Evolutionary conservation across 2,113 vertebrate species (phyloP), one percentile per base, ranked within the genome.

Genomic region (Catharus bicknelli): DNA sequence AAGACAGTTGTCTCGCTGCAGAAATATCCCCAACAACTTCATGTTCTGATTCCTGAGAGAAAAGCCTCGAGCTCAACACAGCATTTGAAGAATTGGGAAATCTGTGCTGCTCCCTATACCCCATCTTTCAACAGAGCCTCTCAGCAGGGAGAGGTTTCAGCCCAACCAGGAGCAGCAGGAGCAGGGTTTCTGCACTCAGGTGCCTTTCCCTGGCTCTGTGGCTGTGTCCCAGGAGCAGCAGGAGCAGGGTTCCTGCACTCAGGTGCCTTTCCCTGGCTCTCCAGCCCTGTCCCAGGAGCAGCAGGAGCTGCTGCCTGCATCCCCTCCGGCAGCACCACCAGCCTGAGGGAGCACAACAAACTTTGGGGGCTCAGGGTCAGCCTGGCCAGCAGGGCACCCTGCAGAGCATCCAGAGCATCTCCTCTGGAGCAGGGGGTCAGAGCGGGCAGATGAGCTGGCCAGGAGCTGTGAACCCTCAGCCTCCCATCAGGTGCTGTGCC

Each of bases 401-500:
- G 34, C 7, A 36, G 34, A 36, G 34, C 38, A 40, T 45, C 45
- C 45, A 47, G 45, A 22, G 45, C 45, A 47, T 47, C 20, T 20
- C 45, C 20, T 22, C 20, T 21, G 45, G 20, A 47, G 45, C 45
- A 47, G 20, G 9, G 19, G 9, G 45, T 47, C 45, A 10, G 10
- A 27, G 32, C 1, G 70, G 1, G 70, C 47, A 51, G 61, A 16
- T 16, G 47, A 54, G 75, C 34, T 5, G 62, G 34, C 19, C 58
- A 6, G 1, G 4, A 34, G 57, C 5, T 0, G 25, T 5, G 47
- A 54, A 1, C 4, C 13, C 57, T 7, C 1, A 27, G 13, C 13
- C 11, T 14, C 79, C 48, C 43, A 4, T 0, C 0, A 0, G 45
- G 40, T 2, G 16, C 10, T 4, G 27, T 36, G 54, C 32, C 34